Percentiles rank a stretch among this genome's conserved stretches.
These are phyloP conservation scores for Trematomus loennbergii DNA, from an alignment of 2,113 vertebrate species.

Conservation along the genomic window DNA sequence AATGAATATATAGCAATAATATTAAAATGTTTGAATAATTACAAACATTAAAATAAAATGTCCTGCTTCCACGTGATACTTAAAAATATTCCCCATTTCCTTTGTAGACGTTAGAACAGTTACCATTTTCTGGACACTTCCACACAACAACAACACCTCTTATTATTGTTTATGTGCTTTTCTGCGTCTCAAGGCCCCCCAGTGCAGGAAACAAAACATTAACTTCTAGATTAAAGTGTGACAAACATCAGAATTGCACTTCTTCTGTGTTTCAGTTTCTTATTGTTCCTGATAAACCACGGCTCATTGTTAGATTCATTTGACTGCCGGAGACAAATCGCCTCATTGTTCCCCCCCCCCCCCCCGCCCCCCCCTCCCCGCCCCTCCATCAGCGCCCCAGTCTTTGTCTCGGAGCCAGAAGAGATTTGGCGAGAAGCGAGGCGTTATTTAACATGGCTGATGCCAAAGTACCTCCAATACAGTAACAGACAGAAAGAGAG, in stretches of 20 bases:
- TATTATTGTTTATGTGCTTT: constrained; percentile 11
- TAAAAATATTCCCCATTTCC: not conserved
- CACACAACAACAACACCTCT: not conserved
- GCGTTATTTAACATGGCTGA: constrained; percentile 69
- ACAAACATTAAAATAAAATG: no score
- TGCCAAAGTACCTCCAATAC: constrained; percentile 70
- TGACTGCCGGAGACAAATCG: constrained; percentile 18
- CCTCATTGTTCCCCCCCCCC: constrained; percentile 57
- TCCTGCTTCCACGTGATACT: not conserved
- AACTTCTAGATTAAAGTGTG: constrained; percentile 5
- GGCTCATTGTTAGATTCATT: constrained; percentile 9
- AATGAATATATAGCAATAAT: not conserved
- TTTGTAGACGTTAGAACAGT: not conserved
- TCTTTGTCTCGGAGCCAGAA: constrained; percentile 69
- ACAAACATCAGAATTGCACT: not conserved
- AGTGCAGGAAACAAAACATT: not conserved
- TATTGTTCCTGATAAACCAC: not conserved
- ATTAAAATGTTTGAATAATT: no score
- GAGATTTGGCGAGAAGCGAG: constrained; percentile 63
- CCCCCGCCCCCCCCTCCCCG: no score
- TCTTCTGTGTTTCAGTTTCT: not conserved
- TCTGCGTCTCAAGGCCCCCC: constrained; percentile 16
- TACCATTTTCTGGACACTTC: not conserved
- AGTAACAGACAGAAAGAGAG: constrained; percentile 69
- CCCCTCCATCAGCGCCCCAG: constrained; percentile 9